Evolutionary conservation across 2,797 vertebrate species (phyloP).

Genomic region (Hippopotamyrus pictus): DNA sequence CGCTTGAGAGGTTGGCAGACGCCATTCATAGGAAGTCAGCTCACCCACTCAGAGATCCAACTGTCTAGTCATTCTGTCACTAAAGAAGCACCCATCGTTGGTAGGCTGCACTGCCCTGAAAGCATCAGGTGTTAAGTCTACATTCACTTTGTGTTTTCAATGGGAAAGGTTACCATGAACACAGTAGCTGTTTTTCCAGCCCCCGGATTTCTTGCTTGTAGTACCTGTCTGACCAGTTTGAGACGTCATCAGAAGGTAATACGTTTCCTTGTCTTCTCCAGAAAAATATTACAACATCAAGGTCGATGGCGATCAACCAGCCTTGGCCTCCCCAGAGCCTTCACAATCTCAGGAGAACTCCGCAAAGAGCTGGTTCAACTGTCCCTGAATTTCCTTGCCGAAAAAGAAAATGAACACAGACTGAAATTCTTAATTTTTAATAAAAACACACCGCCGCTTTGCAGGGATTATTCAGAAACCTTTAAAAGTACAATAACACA

Average conservation of each 20-base stretch:
- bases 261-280: slow-evolving; percentile 44
- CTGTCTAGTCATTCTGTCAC: slow-evolving; percentile 31
- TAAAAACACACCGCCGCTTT: slow-evolving; percentile 61
- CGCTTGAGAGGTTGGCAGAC: not conserved
- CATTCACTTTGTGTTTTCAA: not conserved
- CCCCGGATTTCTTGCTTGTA: not conserved
- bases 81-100: slow-evolving; percentile 23
- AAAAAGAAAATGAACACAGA: not conserved
- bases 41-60: not conserved
- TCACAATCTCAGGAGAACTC: slow-evolving; percentile 59
- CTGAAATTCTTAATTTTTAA: slow-evolving; percentile 63
- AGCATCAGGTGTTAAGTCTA: not conserved
- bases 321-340: slow-evolving; percentile 48
- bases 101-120: not conserved
- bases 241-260: not conserved
- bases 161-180: not conserved
- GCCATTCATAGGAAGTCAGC: not conserved
- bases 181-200: not conserved
- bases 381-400: slow-evolving; percentile 50
- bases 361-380: slow-evolving; percentile 75
- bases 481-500: slow-evolving; percentile 43
- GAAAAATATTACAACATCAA: slow-evolving; percentile 79
- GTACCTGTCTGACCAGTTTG: not conserved
- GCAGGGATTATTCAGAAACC: slow-evolving; percentile 53
- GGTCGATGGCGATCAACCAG: slow-evolving; percentile 61